Evolutionary conservation across 2,888 invertebrate species (phyloP), one percentile per base, ranked within the genome.

Genomic region (Helleia helle): DNA sequence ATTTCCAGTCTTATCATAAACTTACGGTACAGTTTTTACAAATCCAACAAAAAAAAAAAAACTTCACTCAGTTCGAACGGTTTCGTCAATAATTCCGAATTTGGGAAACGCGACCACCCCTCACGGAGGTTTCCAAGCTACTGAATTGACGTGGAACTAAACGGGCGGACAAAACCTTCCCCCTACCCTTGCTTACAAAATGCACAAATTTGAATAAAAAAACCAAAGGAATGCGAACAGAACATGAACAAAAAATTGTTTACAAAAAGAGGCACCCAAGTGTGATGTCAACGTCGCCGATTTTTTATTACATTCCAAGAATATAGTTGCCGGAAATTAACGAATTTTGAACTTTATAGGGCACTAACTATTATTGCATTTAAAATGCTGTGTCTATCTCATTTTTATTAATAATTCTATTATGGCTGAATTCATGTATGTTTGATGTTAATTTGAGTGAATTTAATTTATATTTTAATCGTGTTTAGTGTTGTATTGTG

Each of bases 121-220:
- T 57, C 41, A 43, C 54, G 51, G 59, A 67, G 67, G 75, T 67
- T 57, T 60, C 57, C 55, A 59, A 63, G 67, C 66, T 65, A 80
- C 81, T 80, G 65, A 54, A 55, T 51, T 51, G 51, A 47, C 48
- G 52, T 51, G 44, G 49, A 64, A 55, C 57, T 56, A 49, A 51
- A 46, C 41, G 61, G 56, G 58, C 62, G 59, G 56, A 53, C 61
- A 70, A 67, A 70, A 69, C 56, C 65, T 64, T 67, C 69, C 69
- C 65, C 58, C 67, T 62, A 52, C 55, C 59, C 61, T 68, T 61
- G 54, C 46, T 56, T 58, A 61, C 66, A 64, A 73, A 74, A 77
- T 77, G 73, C 76, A 80, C 73, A 71, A 67, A 65, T 65, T 63
- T 62, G 12, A 61, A 66, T 69, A 58, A 56, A 57, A 73, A 71